These are phyloP conservation scores for Trematomus bernacchii DNA, from an alignment of 2,797 vertebrate genomes.

Conservation along the genomic window DNA sequence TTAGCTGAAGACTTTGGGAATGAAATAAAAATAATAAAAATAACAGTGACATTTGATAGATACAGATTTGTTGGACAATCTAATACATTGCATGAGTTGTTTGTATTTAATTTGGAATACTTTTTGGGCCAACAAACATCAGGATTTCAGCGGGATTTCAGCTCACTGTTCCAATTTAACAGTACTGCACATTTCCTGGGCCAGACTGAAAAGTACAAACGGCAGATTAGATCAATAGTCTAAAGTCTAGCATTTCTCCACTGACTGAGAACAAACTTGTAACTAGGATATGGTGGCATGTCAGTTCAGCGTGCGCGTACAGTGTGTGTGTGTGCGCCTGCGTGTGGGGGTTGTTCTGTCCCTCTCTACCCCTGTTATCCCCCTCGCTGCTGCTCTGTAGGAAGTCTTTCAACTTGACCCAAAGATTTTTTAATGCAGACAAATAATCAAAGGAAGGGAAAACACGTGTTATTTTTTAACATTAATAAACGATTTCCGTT, in stretches of 20 bases:
- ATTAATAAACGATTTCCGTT: not conserved
- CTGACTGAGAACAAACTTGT: constrained; percentile 66
- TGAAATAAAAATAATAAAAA: constrained; percentile 14
- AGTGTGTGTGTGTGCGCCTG: constrained; percentile 28
- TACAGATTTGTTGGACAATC: not conserved
- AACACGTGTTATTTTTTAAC: not conserved
- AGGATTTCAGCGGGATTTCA: constrained; percentile 13
- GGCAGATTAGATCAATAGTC: constrained; percentile 81
- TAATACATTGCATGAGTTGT: not conserved
- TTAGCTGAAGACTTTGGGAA: not conserved
- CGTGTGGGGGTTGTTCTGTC: constrained; percentile 15
- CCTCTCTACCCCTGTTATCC: constrained; percentile 5
- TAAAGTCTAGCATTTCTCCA: constrained; percentile 77
- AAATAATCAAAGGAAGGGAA: not conserved
- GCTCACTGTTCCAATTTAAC: constrained; percentile 20
- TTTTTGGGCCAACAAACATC: constrained; percentile 43
- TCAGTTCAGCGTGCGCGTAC: constrained; percentile 31
- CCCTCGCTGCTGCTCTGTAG: constrained; percentile 10
- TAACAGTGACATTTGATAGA: not conserved
- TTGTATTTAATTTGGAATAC: constrained; percentile 7
- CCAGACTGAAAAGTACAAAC: constrained; percentile 70
- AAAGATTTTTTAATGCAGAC: not conserved
- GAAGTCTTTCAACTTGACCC: constrained; percentile 29
- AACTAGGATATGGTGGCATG: constrained; percentile 62
- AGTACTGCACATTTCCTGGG: constrained; percentile 61